phyloP scores from a whole-genome alignment of 2,888 invertebrate genomes.

The Pardosa pseudoannulata region DNA sequence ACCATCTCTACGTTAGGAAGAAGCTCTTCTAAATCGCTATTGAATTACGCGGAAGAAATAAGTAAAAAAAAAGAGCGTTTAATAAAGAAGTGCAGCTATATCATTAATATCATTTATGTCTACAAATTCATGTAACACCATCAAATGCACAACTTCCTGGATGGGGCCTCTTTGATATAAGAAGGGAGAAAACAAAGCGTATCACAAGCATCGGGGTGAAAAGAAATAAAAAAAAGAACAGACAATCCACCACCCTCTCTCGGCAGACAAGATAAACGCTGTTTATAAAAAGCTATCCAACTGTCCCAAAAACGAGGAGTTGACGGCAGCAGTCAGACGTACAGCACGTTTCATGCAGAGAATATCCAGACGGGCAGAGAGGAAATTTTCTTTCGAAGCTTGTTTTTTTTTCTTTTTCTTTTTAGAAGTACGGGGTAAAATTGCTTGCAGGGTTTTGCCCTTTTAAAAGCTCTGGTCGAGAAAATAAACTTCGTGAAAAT shows the following conservation, averaged over 20 bases:
- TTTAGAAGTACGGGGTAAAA: background rate
- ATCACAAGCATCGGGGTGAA: background rate
- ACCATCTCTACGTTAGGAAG: background rate
- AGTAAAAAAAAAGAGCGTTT: background rate
- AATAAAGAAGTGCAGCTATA: background rate
- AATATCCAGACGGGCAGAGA: background rate
- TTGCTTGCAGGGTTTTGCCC: background rate
- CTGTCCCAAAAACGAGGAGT: slow-evolving; percentile 49
- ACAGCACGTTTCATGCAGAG: slow-evolving; percentile 24
- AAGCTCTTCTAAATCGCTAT: background rate
- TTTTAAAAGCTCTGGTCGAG: background rate
- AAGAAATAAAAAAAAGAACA: slow-evolving; percentile 17
- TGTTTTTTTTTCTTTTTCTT: no score
- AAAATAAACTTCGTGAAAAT: no score
- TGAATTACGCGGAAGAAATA: background rate
- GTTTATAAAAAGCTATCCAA: slow-evolving; percentile 61
- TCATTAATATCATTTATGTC: slow-evolving; percentile 12
- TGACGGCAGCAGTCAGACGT: slow-evolving; percentile 55
- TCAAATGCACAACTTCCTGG: slow-evolving; percentile 14
- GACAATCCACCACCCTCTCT: background rate
- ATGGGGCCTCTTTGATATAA: background rate
- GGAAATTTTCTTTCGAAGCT: background rate
- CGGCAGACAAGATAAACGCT: slow-evolving; percentile 55
- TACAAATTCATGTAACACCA: slow-evolving; percentile 15
- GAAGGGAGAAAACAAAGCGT: background rate